Evolutionary conservation across 2,113 vertebrate species (phyloP).

Genomic region (Mastomys natalensis): DNA sequence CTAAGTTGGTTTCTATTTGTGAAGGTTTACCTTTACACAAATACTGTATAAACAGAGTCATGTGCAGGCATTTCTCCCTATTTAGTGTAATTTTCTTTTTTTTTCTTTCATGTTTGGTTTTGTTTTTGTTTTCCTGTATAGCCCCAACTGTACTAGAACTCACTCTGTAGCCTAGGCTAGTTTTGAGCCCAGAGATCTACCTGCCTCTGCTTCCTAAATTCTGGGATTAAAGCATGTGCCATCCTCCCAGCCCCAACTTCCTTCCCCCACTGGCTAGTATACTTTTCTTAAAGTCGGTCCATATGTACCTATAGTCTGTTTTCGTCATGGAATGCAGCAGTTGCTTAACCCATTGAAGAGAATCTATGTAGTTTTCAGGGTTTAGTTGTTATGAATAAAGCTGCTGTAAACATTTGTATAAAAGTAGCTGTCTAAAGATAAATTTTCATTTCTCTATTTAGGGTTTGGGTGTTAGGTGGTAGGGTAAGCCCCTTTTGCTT

Average conservation of each 20-base stretch:
- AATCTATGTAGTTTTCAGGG: not conserved
- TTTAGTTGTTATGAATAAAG: not conserved
- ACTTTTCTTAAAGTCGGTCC: not conserved
- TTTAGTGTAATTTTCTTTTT: not conserved
- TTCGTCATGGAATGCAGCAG: not conserved
- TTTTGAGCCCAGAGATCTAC: not conserved
- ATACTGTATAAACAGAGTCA: not conserved
- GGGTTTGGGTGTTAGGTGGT: not conserved
- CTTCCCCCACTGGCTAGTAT: not conserved
- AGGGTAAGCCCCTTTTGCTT: not conserved
- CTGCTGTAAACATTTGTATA: not conserved
- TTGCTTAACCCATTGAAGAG: not conserved
- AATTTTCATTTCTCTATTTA: not conserved
- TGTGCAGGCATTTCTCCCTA: not conserved
- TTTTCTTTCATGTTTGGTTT: not conserved
- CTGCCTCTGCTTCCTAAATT: not conserved
- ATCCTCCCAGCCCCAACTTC: too few species aligned
- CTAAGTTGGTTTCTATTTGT: not conserved
- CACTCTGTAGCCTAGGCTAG: not conserved
- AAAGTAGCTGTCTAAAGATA: not conserved
- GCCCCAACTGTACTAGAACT: not conserved
- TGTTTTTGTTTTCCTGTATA: not conserved
- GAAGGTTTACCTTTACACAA: not conserved
- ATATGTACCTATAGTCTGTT: not conserved
- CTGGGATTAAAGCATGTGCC: not conserved